Evolutionary conservation across 2,888 invertebrate species (phyloP).

Genomic region (Entomobrya proxima): DNA sequence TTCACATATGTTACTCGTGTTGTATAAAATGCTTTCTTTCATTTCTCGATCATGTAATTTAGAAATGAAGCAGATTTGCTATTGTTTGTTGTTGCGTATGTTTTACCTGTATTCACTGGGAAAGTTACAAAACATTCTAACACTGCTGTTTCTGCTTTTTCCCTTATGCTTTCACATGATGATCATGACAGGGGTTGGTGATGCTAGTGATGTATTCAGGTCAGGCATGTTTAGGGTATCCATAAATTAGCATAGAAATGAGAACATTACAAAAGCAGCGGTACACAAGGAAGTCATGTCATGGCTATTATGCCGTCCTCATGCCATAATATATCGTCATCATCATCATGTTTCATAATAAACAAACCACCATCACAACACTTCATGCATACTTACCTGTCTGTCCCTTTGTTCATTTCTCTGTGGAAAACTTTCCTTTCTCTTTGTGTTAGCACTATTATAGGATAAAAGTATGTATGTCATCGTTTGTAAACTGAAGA

Average conservation of each 20-base stretch:
- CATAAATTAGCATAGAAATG: slow-evolving; percentile 73
- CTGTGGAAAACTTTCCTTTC: neutral
- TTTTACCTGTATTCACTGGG: neutral
- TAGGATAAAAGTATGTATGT: too few species aligned
- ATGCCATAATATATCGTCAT: neutral
- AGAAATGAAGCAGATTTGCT: too few species aligned
- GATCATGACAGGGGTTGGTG: neutral
- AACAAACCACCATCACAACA: neutral
- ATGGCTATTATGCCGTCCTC: too few species aligned
- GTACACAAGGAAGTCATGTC: too few species aligned
- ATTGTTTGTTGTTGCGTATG: too few species aligned
- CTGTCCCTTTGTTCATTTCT: neutral
- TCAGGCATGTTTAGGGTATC: slow-evolving; percentile 60
- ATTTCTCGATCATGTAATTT: too few species aligned
- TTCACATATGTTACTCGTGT: too few species aligned
- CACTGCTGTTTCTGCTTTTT: neutral
- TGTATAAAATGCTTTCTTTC: too few species aligned
- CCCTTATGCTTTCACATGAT: neutral
- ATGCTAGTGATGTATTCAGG: slow-evolving; percentile 59
- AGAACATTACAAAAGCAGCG: slow-evolving; percentile 61
- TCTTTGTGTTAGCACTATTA: neutral
- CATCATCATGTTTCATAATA: neutral
- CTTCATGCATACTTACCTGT: neutral
- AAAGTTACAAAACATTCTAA: too few species aligned
- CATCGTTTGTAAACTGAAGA: neutral